A percentile compares a stretch with the other conserved stretches of the same genome.
These are phyloP conservation scores for Laspeyria flexula DNA, from an alignment of 2,888 invertebrate genomes.

Conservation along the genomic window DNA sequence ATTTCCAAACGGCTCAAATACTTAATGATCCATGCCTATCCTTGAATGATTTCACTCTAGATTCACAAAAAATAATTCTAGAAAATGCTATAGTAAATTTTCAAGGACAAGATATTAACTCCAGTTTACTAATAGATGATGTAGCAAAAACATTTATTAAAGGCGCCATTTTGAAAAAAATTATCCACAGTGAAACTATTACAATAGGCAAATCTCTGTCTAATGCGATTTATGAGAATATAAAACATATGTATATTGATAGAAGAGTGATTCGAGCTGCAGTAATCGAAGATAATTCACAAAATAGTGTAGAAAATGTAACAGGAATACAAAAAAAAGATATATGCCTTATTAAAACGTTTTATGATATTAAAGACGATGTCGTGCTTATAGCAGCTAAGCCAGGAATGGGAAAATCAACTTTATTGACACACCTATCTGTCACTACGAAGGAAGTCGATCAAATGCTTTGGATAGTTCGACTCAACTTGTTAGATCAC, in stretches of 20 bases:
- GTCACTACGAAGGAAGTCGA: constrained; percentile 1
- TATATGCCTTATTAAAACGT: background rate
- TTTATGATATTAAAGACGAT: constrained; percentile 10
- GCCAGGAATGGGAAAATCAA: constrained; percentile 29
- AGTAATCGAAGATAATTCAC: background rate
- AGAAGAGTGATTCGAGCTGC: constrained; percentile 11
- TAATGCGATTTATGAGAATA: constrained; percentile 19
- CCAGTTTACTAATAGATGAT: constrained; percentile 12
- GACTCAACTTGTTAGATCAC: constrained; percentile 7
- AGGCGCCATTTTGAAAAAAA: constrained; percentile 14
- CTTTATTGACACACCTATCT: constrained; percentile 14
- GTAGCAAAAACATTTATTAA: constrained; percentile 8
- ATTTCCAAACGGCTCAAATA: constrained; percentile 1
- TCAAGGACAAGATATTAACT: constrained; percentile 14
- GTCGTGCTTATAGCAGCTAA: constrained; percentile 11
- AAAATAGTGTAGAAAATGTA: too few species aligned
- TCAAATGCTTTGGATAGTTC: background rate
- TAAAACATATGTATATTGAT: constrained; percentile 18
- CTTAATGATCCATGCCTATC: constrained; percentile 3
- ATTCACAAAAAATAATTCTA: constrained; percentile 8
- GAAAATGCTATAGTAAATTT: constrained; percentile 10
- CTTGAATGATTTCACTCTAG: constrained; percentile 12
- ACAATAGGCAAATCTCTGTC: constrained; percentile 8
- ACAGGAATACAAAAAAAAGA: background rate
- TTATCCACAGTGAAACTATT: constrained; percentile 13